Percentiles rank a stretch among this genome's conserved stretches.
These are phyloP conservation scores for Gambelia wislizenii DNA, from an alignment of 2,797 vertebrate species.

Conservation along the genomic window DNA sequence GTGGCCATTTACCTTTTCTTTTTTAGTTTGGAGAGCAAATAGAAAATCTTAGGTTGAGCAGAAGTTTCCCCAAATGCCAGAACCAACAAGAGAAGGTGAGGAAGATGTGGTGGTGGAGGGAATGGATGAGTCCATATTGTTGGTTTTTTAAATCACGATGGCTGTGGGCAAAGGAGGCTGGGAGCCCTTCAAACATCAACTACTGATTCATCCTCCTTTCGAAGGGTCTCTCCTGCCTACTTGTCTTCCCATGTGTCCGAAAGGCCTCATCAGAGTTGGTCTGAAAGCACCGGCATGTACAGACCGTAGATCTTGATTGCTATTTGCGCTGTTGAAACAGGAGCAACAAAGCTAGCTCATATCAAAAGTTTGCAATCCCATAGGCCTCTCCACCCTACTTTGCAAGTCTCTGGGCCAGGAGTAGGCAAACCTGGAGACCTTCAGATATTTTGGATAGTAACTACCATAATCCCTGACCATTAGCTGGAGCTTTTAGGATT, in stretches of 20 bases:
- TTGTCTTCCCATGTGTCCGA: not conserved
- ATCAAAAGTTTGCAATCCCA: not conserved
- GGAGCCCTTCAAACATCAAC: not conserved
- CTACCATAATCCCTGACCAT: not conserved
- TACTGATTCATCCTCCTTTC: not conserved
- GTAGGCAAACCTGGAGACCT: not conserved
- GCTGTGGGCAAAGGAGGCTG: not conserved
- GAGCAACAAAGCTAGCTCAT: not conserved
- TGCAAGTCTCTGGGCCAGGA: not conserved
- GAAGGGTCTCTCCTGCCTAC: not conserved
- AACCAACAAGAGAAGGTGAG: not conserved
- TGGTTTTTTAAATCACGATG: not conserved
- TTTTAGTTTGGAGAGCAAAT: not conserved
- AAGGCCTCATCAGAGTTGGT: conserved; percentile 14
- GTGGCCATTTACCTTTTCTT: not conserved
- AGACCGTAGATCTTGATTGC: not conserved
- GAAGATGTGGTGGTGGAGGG: not conserved
- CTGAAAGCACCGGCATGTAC: not conserved
- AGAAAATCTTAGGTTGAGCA: not conserved
- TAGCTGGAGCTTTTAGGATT: not conserved
- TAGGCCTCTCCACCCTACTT: not conserved
- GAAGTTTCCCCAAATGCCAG: not conserved
- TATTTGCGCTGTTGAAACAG: conserved; percentile 9
- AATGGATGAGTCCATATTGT: not conserved
- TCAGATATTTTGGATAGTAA: not conserved